phyloP scores from a whole-genome alignment of 2,888 invertebrate genomes.

The Pristionchus fissidentatus region DNA sequence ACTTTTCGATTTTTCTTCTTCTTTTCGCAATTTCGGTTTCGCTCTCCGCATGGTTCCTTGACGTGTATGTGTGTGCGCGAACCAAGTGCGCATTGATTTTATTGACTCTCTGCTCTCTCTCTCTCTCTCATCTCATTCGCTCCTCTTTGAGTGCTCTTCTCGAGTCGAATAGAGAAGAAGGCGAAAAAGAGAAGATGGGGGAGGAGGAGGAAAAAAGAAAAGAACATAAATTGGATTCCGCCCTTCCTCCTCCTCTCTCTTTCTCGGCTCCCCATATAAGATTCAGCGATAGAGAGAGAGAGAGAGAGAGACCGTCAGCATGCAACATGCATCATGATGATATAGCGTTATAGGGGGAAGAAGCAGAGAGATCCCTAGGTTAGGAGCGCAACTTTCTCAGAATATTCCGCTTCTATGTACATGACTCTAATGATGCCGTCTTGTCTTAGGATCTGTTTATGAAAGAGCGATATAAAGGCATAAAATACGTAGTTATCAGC shows the following conservation, averaged over 20 bases:
- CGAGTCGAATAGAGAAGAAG: conserved; percentile 29
- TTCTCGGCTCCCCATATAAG: neutral
- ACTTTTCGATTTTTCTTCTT: too few relatives aligned
- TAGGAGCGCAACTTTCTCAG: neutral
- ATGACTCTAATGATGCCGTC: neutral
- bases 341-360: too few relatives aligned
- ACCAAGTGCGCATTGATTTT: neutral
- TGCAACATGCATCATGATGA: too few relatives aligned
- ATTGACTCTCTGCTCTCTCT: neutral
- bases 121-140: neutral
- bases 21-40: too few relatives aligned
- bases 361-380: too few relatives aligned
- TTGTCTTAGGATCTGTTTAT: neutral
- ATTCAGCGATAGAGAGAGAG: neutral
- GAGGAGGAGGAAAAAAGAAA: neutral
- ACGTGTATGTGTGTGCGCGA: neutral
- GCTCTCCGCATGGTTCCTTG: too few relatives aligned
- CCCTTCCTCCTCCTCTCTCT: conserved; percentile 21
- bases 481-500: conserved; percentile 1
- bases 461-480: neutral
- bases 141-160: neutral
- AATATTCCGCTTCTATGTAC: neutral
- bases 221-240: conserved; percentile 40
- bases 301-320: neutral
- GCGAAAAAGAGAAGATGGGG: conserved; percentile 6